Evolutionary conservation across 1,140 invertebrate genomes (phyloP).

Genomic region (Odontomachus brunneus): DNA sequence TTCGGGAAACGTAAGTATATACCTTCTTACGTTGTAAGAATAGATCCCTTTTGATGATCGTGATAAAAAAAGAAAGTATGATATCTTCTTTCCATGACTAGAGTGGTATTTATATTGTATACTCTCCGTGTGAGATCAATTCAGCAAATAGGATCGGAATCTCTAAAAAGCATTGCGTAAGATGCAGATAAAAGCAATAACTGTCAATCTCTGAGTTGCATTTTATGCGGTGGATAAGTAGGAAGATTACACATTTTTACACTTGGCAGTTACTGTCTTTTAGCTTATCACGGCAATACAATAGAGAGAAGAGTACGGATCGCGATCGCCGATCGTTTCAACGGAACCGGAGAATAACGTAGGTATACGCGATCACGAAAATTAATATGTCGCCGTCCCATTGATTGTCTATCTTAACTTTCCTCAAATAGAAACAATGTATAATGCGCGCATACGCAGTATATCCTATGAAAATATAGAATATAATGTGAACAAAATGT

Average conservation of each 20-base stretch:
- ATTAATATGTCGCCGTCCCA: not conserved
- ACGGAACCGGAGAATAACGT: not conserved
- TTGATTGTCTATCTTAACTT: slow-evolving; percentile 45
- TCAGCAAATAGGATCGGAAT: slow-evolving; percentile 10
- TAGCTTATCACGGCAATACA: slow-evolving; percentile 12
- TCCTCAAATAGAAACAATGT: slow-evolving; percentile 26
- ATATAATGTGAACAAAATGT: slow-evolving; percentile 2
- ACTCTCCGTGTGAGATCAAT: not conserved
- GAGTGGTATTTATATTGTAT: slow-evolving; percentile 5
- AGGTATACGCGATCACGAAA: not conserved
- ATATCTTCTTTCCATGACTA: not conserved
- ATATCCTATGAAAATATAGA: not conserved
- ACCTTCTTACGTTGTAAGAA: too few species aligned
- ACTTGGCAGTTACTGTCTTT: slow-evolving; percentile 45
- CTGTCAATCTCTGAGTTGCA: not conserved
- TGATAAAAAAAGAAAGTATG: slow-evolving; percentile 6
- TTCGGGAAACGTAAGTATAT: not conserved
- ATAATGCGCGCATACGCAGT: not conserved
- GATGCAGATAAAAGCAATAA: slow-evolving; percentile 23
- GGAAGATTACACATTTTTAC: slow-evolving; percentile 4
- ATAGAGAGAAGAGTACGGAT: not conserved
- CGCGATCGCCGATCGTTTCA: not conserved
- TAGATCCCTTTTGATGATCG: not conserved
- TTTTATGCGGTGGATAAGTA: not conserved
- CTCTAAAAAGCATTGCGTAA: not conserved